A percentile compares a stretch with the other conserved stretches of the same genome.
Evolutionary conservation across 23 tunicate species (phyloP).

Genomic region (Corella eumyota): DNA sequence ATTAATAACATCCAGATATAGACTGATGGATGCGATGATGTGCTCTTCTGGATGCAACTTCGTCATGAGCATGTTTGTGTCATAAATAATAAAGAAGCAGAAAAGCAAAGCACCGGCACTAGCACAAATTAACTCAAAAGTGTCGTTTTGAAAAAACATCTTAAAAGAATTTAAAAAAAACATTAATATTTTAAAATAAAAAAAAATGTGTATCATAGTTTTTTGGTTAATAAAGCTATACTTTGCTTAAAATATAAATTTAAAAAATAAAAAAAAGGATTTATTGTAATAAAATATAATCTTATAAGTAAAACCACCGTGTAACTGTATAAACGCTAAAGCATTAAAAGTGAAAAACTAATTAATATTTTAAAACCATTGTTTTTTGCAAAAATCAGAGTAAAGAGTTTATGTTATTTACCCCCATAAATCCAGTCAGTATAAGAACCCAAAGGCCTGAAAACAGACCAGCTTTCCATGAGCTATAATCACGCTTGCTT

Average conservation of each 20-base stretch:
- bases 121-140: constrained; percentile 54
- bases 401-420: constrained; percentile 13
- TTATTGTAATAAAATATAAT: too few species aligned
- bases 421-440: constrained; percentile 68
- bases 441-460: constrained; percentile 72
- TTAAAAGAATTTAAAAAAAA: constrained; percentile 13
- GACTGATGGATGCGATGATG: constrained; percentile 80
- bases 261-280: too few species aligned
- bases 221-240: background rate
- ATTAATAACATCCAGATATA: constrained; percentile 91
- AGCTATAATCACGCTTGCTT: constrained; percentile 82
- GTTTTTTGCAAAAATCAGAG: too few species aligned
- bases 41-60: constrained; percentile 83
- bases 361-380: too few species aligned
- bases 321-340: too few species aligned
- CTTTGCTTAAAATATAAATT: too few species aligned
- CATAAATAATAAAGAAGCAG: constrained; percentile 90
- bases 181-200: background rate
- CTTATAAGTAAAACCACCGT: too few species aligned
- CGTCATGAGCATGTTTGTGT: constrained; percentile 83
- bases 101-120: constrained; percentile 82
- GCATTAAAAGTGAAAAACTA: too few species aligned
- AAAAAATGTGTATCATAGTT: background rate
- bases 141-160: constrained; percentile 57
- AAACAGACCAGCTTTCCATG: constrained; percentile 87